A percentile compares a stretch with the other conserved stretches of the same genome.
phyloP scores from a whole-genome alignment of 2,797 vertebrate species.

The Peromyscus aztecus region DNA sequence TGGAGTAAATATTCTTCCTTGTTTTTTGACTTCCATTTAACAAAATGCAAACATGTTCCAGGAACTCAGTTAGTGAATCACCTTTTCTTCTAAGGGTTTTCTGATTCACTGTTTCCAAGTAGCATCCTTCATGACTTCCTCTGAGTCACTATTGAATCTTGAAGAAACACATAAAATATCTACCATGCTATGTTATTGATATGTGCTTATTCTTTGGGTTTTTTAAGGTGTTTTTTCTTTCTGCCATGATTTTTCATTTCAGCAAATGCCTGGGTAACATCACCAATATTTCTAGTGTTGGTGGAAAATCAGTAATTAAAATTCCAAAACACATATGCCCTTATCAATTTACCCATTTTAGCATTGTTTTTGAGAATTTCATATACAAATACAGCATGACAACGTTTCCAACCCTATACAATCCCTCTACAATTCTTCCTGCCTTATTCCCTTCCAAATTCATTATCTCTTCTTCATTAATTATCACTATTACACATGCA shows the following conservation, averaged over 20 bases:
- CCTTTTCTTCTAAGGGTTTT: conserved; percentile 14
- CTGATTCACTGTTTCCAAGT: background rate
- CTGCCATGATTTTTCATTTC: background rate
- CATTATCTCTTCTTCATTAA: background rate
- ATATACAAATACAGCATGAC: no score
- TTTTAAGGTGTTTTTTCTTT: background rate
- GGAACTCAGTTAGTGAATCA: conserved; percentile 14
- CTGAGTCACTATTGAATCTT: background rate
- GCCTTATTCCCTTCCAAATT: background rate
- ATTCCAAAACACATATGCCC: background rate
- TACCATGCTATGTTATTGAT: background rate
- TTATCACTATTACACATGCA: background rate
- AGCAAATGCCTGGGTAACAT: background rate
- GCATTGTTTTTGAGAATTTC: background rate
- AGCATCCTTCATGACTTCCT: background rate
- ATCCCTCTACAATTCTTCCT: background rate
- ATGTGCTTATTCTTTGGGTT: background rate
- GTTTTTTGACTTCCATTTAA: background rate
- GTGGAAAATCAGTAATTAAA: background rate
- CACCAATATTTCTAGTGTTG: background rate
- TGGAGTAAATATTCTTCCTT: no score
- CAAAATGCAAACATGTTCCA: background rate
- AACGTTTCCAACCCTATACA: background rate
- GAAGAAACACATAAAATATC: background rate
- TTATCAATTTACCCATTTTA: background rate